Percentiles rank a stretch among this genome's conserved stretches.
Evolutionary conservation across 2,113 vertebrate species (phyloP).

Genomic region (Nestor notabilis): DNA sequence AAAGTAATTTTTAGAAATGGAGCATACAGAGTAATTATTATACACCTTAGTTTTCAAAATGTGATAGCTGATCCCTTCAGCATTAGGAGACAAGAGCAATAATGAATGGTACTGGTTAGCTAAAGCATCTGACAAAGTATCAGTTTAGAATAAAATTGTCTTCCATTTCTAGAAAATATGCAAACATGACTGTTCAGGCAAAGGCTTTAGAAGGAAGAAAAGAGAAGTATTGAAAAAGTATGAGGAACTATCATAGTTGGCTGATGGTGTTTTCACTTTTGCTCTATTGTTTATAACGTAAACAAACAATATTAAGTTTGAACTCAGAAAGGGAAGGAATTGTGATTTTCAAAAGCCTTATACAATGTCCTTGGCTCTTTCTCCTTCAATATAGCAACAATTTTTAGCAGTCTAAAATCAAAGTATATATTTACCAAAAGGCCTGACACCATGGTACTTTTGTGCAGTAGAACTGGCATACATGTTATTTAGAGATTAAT

Average conservation of each 20-base stretch:
- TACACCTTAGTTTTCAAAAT: background rate
- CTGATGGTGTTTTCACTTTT: background rate
- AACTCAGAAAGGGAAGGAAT: background rate
- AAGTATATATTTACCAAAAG: background rate
- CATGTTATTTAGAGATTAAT: background rate
- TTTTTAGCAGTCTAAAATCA: background rate
- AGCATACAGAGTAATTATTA: slow-evolving; percentile 16
- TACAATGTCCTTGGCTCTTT: background rate
- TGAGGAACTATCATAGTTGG: background rate
- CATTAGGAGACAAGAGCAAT: background rate
- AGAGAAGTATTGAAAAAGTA: background rate
- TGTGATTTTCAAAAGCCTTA: background rate
- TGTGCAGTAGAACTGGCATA: background rate
- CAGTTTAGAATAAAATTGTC: background rate
- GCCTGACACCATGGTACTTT: background rate
- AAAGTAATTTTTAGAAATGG: background rate
- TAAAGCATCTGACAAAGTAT: background rate
- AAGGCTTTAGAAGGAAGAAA: background rate
- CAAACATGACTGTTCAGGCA: background rate
- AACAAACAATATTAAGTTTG: background rate
- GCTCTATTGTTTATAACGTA: background rate
- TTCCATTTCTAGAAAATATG: background rate
- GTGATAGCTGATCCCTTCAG: background rate
- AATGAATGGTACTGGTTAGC: background rate
- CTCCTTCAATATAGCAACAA: background rate